Conservation (phyloP, 2,113 vertebrate species). For the Climacteris rufus region DNA sequence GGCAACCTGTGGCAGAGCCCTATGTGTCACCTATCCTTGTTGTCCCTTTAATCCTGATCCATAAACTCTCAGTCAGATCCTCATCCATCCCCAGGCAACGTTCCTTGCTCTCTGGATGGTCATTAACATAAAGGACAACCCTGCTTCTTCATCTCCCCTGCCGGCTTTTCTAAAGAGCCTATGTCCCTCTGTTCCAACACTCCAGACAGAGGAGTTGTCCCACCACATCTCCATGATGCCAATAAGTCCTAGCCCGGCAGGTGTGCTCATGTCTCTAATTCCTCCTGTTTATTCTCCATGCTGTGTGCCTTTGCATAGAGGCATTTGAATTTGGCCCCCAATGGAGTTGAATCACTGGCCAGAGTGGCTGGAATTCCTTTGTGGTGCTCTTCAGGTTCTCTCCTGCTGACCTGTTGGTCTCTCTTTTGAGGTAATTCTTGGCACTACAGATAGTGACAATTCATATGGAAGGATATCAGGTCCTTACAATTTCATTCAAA, state of each 20-base stretch:
- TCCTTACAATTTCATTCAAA: not conserved
- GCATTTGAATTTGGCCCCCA: not conserved
- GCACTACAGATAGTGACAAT: not conserved
- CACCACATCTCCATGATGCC: not conserved
- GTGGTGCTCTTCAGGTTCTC: not conserved
- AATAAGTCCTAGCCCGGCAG: not conserved
- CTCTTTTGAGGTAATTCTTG: not conserved
- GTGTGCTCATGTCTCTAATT: not conserved
- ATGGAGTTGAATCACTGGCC: not conserved
- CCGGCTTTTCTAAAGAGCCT: accelerated
- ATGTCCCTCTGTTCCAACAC: not conserved
- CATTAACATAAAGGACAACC: accelerated
- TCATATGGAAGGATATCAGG: not conserved
- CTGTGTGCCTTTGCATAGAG: not conserved
- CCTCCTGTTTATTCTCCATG: not conserved
- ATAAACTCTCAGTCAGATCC: not conserved
- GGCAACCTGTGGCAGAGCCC: not conserved
- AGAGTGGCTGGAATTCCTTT: not conserved
- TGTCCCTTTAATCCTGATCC: not conserved
- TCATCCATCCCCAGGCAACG: not conserved
- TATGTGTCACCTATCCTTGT: not conserved
- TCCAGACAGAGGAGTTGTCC: not conserved
- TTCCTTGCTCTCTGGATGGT: not conserved
- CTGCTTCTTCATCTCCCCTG: not conserved
- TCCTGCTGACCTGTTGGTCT: not conserved